phyloP scores from a whole-genome alignment of 2,113 vertebrate species.

The Synchiropus splendidus region DNA sequence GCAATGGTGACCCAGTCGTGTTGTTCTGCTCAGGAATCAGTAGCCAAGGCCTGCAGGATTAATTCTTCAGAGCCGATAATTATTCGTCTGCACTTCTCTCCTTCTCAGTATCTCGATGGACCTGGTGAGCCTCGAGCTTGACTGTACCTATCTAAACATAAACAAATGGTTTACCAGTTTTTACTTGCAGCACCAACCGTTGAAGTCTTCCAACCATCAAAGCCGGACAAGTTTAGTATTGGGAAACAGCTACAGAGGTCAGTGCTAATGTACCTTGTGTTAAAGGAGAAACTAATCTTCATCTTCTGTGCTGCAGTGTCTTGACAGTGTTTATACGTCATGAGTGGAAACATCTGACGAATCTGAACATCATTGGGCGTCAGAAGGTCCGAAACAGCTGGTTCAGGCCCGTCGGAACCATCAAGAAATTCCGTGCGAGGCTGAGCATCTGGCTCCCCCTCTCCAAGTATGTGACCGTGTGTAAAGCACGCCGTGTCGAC shows the following conservation, averaged over 20 bases:
- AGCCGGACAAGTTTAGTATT: constrained; percentile 76
- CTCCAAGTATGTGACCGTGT: constrained; percentile 68
- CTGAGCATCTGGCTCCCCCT: constrained; percentile 82
- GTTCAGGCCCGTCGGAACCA: constrained; percentile 81
- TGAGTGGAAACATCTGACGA: constrained; percentile 86
- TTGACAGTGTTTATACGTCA: constrained; percentile 79
- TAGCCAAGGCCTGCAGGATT: constrained; percentile 82
- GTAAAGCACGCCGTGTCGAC: background rate
- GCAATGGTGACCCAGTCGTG: background rate
- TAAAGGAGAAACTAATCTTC: background rate
- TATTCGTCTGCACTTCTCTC: constrained; percentile 81
- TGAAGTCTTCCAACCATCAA: constrained; percentile 86
- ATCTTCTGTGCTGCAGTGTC: constrained; percentile 62
- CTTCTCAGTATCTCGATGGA: constrained; percentile 87
- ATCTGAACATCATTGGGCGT: constrained; percentile 73
- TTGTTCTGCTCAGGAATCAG: constrained; percentile 69
- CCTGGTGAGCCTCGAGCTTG: constrained; percentile 69
- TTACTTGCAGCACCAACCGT: constrained; percentile 75
- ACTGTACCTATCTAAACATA: background rate
- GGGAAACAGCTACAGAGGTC: constrained; percentile 88
- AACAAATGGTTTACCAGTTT: constrained; percentile 4
- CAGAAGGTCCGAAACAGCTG: constrained; percentile 81
- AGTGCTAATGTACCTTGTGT: constrained; percentile 33
- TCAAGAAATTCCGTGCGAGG: constrained; percentile 84
- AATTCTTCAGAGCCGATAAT: constrained; percentile 79